phyloP scores from a whole-genome alignment of 35 echinoderm and acorn worm species.

The Apostichopus parvimensis region DNA sequence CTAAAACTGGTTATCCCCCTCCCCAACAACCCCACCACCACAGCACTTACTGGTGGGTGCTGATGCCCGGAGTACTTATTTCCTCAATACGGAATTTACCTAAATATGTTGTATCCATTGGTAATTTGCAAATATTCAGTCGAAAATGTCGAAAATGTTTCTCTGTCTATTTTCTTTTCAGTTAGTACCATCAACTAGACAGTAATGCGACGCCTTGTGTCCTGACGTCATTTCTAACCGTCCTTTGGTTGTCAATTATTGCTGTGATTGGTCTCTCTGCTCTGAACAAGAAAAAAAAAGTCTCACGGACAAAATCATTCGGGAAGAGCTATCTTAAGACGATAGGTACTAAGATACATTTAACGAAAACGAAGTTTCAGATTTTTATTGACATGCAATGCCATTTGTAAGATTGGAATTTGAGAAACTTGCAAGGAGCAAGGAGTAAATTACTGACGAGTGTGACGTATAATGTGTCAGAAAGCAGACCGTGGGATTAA shows the following conservation, averaged over 20 bases:
- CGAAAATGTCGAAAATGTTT: no score
- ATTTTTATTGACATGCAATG: slow-evolving; percentile 7
- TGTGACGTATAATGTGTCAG: not conserved
- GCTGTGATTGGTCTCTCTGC: not conserved
- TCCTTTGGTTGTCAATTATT: slow-evolving; percentile 16
- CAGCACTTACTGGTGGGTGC: no score
- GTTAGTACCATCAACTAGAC: no score
- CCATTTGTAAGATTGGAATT: slow-evolving; percentile 38
- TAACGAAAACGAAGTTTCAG: slow-evolving; percentile 10
- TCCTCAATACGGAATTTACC: no score
- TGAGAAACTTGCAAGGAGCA: slow-evolving; percentile 15
- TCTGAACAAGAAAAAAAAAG: not conserved
- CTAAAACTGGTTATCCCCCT: no score
- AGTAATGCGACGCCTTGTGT: no score
- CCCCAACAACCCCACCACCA: no score
- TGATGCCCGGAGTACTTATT: no score
- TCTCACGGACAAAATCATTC: not conserved
- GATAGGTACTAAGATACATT: not conserved
- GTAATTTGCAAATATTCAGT: no score
- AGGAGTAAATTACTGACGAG: not conserved
- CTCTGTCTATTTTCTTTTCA: no score
- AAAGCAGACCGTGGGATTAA: not conserved
- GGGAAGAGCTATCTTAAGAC: not conserved
- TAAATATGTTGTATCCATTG: no score
- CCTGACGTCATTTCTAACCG: not conserved